Percentiles rank a stretch among this genome's conserved stretches.
These are phyloP conservation scores for Megalops cyprinoides DNA, from an alignment of 2,797 vertebrate genomes.

Conservation along the genomic window DNA sequence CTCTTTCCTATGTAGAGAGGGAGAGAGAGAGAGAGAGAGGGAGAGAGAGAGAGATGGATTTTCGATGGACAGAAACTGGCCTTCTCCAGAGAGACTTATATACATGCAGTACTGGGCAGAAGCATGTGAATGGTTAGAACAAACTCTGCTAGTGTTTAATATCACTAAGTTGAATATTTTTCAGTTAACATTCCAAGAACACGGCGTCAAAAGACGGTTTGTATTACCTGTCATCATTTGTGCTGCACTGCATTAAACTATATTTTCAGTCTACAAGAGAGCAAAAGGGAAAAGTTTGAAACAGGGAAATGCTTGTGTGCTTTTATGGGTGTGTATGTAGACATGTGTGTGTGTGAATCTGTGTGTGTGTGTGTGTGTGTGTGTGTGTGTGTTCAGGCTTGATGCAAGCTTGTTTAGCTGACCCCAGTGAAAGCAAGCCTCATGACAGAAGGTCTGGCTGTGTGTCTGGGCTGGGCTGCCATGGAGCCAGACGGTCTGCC, in stretches of 20 bases:
- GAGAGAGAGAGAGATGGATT: slow-evolving; percentile 22
- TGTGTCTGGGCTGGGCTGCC: slow-evolving; percentile 79
- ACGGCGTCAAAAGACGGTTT: not conserved
- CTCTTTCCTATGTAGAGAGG: slow-evolving; percentile 28
- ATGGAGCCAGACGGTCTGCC: slow-evolving; percentile 88
- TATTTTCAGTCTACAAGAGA: not conserved
- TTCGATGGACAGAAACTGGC: not conserved
- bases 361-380: slow-evolving; percentile 49
- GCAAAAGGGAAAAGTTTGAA: not conserved
- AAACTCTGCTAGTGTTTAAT: not conserved
- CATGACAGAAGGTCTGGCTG: slow-evolving; percentile 80
- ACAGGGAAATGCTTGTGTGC: not conserved
- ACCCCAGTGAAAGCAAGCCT: slow-evolving; percentile 79
- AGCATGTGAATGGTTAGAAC: not conserved
- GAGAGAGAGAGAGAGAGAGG: slow-evolving; percentile 41
- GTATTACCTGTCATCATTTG: not conserved
- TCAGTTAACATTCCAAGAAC: not conserved
- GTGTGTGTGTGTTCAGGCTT: slow-evolving; percentile 64
- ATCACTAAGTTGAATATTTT: not conserved
- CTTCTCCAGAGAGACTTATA: not conserved
- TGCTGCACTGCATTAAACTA: not conserved
- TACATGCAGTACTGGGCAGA: not conserved
- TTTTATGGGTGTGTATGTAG: no score
- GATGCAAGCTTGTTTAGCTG: slow-evolving; percentile 69
- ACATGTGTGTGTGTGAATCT: not conserved